Percentiles rank a stretch among this genome's conserved stretches.
Conservation (phyloP, 2,797 vertebrate species). For the Sardinella longiceps region DNA sequence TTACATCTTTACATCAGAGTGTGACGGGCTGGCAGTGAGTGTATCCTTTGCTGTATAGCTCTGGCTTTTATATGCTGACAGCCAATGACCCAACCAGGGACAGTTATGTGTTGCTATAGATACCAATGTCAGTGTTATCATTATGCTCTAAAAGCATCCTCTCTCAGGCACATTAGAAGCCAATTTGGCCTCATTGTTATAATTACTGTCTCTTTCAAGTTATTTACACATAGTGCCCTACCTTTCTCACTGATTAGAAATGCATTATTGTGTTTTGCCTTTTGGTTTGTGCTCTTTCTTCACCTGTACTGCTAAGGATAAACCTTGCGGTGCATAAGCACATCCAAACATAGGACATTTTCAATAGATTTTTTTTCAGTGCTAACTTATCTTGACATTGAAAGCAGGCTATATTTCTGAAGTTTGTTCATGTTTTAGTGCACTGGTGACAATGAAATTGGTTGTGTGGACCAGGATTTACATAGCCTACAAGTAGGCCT, state of each 20-base stretch:
- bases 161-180: conserved; percentile 44
- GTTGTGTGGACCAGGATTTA: background rate
- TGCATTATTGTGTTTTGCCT: conserved; percentile 22
- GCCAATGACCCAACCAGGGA: conserved; percentile 33
- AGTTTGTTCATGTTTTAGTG: background rate
- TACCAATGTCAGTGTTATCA: conserved; percentile 46
- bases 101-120: conserved; percentile 59
- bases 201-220: conserved; percentile 36
- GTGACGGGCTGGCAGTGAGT: background rate
- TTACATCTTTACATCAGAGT: background rate
- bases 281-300: conserved; percentile 17
- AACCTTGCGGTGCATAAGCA: background rate
- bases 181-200: conserved; percentile 49
- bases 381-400: background rate
- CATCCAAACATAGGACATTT: background rate
- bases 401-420: background rate
- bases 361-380: background rate
- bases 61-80: conserved; percentile 14
- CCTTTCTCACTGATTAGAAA: conserved; percentile 21
- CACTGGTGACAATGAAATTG: no score
- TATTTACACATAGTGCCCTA: conserved; percentile 25
- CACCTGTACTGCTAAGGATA: background rate
- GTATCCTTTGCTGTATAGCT: background rate
- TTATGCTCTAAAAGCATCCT: conserved; percentile 47
- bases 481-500: background rate